These are phyloP conservation scores for Pelobates fuscus DNA, from an alignment of 2,113 vertebrate species.

Conservation along the genomic window DNA sequence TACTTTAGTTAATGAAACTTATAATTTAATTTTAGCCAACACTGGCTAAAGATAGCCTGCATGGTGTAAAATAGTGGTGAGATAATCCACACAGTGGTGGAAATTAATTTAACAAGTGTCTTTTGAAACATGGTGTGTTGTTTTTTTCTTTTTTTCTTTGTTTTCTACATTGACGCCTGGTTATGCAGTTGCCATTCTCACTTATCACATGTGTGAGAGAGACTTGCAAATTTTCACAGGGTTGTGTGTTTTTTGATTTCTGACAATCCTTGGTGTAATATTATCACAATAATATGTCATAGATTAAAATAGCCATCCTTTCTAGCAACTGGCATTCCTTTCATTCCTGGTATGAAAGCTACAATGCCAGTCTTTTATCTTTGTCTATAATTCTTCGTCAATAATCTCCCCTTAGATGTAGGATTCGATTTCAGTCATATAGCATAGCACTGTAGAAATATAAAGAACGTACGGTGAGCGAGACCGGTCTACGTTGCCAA, in stretches of 20 bases:
- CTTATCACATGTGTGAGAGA: neutral
- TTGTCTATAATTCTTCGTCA: neutral
- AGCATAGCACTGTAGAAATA: neutral
- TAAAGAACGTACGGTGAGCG: neutral
- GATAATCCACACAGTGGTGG: no score
- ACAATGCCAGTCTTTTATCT: neutral
- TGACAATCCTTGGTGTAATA: neutral
- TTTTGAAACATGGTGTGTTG: no score
- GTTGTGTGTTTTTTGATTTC: neutral
- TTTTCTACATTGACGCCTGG: neutral
- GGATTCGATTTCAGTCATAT: neutral
- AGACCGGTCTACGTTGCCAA: neutral
- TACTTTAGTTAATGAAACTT: no score
- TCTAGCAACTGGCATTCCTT: slow-evolving; percentile 1
- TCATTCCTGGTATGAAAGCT: neutral
- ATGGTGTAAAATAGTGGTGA: no score
- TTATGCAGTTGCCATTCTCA: slow-evolving; percentile 6
- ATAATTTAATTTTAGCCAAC: no score
- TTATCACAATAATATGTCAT: neutral
- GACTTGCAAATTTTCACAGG: neutral
- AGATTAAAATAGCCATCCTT: neutral
- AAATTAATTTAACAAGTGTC: no score
- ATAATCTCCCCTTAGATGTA: neutral
- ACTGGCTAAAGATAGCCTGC: no score
- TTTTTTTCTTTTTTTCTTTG: no score